These are phyloP conservation scores for Galaxea fascicularis DNA, from an alignment of 92 coral and sea anemone genomes.

Conservation along the genomic window DNA sequence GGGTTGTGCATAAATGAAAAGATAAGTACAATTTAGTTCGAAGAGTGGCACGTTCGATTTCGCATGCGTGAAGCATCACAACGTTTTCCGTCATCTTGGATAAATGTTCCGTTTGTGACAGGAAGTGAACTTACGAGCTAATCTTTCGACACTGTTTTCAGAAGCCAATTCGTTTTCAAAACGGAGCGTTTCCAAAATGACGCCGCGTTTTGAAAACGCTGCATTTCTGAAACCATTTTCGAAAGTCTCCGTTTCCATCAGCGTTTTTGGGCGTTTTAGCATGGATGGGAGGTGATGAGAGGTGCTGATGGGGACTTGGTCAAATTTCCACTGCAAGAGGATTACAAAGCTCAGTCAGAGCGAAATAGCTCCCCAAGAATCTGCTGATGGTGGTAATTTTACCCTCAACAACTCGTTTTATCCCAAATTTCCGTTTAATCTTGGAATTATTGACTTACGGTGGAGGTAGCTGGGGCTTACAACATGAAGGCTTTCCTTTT, in stretches of 20 bases:
- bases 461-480: slow-evolving; percentile 10
- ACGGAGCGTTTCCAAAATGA: neutral
- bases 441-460: slow-evolving; percentile 3
- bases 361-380: neutral
- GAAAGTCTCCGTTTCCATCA: neutral
- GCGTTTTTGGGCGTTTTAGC: slow-evolving; percentile 1
- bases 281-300: neutral
- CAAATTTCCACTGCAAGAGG: neutral
- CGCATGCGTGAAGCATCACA: neutral
- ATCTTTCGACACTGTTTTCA: neutral
- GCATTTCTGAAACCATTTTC: too few relatives aligned
- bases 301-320: neutral
- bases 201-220: neutral
- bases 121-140: neutral
- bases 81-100: neutral
- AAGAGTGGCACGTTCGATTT: neutral
- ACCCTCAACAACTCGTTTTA: slow-evolving; percentile 1
- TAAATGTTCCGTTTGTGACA: neutral
- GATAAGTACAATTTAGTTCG: neutral
- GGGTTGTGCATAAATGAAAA: neutral
- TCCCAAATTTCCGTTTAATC: neutral
- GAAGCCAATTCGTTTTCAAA: neutral
- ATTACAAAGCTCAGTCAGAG: neutral
- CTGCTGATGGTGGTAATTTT: neutral
- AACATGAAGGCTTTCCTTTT: slow-evolving; percentile 7